A percentile compares a stretch with the other conserved stretches of the same genome.
phyloP scores from a whole-genome alignment of 2,113 vertebrate genomes.

The Epinephelus lanceolatus region DNA sequence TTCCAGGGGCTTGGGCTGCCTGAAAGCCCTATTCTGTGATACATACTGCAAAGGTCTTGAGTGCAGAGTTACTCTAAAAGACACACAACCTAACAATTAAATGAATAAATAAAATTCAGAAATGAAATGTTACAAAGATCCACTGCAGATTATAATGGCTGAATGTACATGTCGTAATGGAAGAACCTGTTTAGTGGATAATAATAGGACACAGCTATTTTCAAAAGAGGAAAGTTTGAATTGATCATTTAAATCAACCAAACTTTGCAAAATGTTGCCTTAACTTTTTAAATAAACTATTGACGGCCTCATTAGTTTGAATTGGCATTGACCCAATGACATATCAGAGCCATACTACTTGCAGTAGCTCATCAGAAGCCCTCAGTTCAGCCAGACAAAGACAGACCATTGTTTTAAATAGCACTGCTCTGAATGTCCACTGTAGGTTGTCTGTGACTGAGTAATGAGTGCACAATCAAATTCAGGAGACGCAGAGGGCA shows the following conservation, averaged over 20 bases:
- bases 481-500: conserved; percentile 59
- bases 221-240: neutral
- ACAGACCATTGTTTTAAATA: conserved; percentile 61
- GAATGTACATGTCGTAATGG: neutral
- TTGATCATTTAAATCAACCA: conserved; percentile 9
- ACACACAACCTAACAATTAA: neutral
- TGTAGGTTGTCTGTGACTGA: conserved; percentile 48
- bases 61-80: neutral
- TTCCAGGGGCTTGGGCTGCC: neutral
- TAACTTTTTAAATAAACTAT: conserved; percentile 31
- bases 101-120: neutral
- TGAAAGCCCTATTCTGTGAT: neutral
- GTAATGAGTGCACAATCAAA: conserved; percentile 71
- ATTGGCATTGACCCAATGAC: conserved; percentile 53
- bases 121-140: neutral
- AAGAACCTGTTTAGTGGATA: neutral
- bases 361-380: conserved; percentile 50
- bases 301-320: conserved; percentile 54
- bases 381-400: conserved; percentile 52
- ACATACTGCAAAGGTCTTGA: neutral
- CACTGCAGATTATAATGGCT: neutral
- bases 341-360: conserved; percentile 46
- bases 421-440: conserved; percentile 40
- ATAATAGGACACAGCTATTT: neutral
- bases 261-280: conserved; percentile 34